phyloP scores from a whole-genome alignment of 2,797 vertebrate genomes.

The Odontamblyopus lacepedii region DNA sequence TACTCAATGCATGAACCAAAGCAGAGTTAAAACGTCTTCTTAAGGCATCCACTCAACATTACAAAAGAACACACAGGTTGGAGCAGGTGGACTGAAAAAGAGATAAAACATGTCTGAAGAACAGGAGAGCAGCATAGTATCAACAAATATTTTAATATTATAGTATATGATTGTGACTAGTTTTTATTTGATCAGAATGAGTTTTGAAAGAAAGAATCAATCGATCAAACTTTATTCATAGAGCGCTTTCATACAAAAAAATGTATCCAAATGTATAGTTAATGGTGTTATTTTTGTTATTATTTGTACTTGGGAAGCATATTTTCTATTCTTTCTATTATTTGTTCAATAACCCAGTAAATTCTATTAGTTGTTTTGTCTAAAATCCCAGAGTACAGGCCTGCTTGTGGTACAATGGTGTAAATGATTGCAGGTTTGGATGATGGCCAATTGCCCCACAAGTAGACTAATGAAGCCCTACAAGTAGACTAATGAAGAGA shows the following conservation, averaged over 20 bases:
- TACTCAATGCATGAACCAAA: conserved; percentile 30
- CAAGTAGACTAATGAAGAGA: conserved; percentile 54
- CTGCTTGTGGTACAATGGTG: conserved; percentile 10
- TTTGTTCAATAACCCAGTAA: neutral
- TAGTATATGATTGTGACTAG: neutral
- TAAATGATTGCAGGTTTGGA: conserved; percentile 21
- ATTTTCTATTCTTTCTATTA: neutral
- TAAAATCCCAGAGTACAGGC: neutral
- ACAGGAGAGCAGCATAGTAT: neutral
- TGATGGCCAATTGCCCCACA: conserved; percentile 56
- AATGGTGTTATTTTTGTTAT: no score
- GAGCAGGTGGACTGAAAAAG: neutral
- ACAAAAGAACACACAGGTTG: neutral
- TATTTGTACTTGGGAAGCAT: neutral
- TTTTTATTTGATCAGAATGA: neutral
- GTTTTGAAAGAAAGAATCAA: no score
- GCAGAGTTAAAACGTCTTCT: conserved; percentile 29
- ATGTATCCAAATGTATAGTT: no score
- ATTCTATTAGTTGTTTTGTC: neutral
- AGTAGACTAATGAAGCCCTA: conserved; percentile 56
- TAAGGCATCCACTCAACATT: conserved; percentile 26
- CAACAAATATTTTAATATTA: neutral
- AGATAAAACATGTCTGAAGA: neutral
- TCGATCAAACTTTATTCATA: no score
- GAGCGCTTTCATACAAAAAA: no score